phyloP scores from a whole-genome alignment of 1,140 invertebrate species.

The Cotesia glomerata region DNA sequence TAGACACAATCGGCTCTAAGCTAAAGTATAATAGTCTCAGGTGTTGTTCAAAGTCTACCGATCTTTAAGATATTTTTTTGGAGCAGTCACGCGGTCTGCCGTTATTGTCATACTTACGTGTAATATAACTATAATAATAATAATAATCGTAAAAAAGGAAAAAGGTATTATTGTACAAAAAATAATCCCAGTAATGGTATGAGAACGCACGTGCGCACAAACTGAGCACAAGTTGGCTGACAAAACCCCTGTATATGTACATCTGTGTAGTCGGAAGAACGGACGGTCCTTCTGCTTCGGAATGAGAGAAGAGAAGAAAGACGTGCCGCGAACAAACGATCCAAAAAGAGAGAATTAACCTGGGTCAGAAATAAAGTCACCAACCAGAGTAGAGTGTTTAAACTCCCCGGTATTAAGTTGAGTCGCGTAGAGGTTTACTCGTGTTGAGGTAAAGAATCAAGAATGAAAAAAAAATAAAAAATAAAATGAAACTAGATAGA shows the following conservation, averaged over 20 bases:
- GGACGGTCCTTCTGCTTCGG: background rate
- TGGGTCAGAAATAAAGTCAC: background rate
- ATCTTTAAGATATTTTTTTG: too few species aligned
- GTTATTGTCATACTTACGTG: background rate
- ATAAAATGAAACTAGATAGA: background rate
- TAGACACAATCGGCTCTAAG: too few species aligned
- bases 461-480: background rate
- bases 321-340: background rate
- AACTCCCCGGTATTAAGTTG: too few species aligned
- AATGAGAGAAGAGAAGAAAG: background rate
- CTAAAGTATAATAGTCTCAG: background rate
- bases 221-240: background rate
- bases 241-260: background rate
- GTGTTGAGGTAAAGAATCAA: background rate
- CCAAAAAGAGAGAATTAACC: background rate
- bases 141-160: too few species aligned
- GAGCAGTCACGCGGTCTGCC: too few species aligned
- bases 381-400: too few species aligned
- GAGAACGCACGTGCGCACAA: slow-evolving; percentile 5
- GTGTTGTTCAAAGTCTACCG: background rate
- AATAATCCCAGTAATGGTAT: too few species aligned
- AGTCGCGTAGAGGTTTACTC: too few species aligned
- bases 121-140: too few species aligned
- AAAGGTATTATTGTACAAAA: too few species aligned
- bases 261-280: background rate